Base-by-base conservation (phyloP, 30 jellyfish, hydroid and myxozoan species). In the Hydra vulgaris region DNA sequence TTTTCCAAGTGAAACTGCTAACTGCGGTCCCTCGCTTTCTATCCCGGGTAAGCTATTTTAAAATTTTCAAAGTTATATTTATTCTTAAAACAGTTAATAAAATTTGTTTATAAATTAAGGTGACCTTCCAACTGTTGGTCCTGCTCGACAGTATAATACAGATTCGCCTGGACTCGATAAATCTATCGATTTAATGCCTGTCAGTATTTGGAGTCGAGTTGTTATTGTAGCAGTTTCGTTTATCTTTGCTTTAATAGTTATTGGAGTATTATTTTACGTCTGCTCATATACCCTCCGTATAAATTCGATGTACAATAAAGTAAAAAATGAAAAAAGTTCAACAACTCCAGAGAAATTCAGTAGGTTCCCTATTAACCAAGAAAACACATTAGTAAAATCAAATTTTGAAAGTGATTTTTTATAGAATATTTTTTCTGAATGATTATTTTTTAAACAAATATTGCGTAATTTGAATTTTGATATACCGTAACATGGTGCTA, bases 81-180 rank as follows among this genome's bases (percentile, higher is more conserved):
- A 12, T 40, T 5, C 61, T 3, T 40, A n/a, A n/a, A n/a, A n/a
- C n/a, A n/a, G n/a, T n/a, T n/a, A n/a, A n/a, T n/a, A n/a, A n/a
- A n/a, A n/a, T n/a, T n/a, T n/a, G n/a, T n/a, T n/a, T n/a, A n/a
- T n/a, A n/a, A n/a, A n/a, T 76, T 16, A 27, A 78, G 85, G 85
- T 12, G 54, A 21, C 7, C 77, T 78, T 40, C 85, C 85, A 18
- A 54, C 85, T 18, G 85, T 78, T 78, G 85, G 79, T n/a, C 79
- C 79, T 40, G 67, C 85, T 8, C 20, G 77, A 78, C 85, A 78
- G 26, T 78, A 53, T 53, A 27, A 27, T 54, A 78, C 85, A 15
- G 22, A 61, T n/a, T 78, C 85, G 7, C 85, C 85, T 61, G 85
- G 85, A n/a, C 82, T 78, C 54, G 85, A 78, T 61, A 78, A 53